A percentile compares a stretch with the other conserved stretches of the same genome.
Conservation (phyloP, 2,113 vertebrate species). For the Papio anubis region DNA sequence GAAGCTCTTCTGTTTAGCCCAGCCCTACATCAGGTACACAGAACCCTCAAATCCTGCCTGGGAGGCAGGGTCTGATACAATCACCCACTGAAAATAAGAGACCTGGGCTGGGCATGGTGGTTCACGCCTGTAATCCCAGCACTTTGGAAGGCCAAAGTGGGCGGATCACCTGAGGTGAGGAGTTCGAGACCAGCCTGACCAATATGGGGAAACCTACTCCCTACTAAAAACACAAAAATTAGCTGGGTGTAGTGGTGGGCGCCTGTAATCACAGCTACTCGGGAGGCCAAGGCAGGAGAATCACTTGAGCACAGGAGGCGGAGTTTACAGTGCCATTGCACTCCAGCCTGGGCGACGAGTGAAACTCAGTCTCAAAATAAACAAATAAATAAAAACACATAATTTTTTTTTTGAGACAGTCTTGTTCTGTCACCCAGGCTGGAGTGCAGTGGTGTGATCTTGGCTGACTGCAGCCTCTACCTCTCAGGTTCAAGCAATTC, state of each 20-base stretch:
- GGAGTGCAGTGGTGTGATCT: no score
- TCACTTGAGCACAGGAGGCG: neutral
- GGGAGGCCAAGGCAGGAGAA: neutral
- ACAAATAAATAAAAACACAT: no score
- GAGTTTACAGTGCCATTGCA: neutral
- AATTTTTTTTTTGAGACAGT: no score
- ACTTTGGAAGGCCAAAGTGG: neutral
- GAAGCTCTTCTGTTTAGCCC: neutral
- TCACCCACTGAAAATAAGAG: neutral
- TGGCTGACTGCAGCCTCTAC: no score
- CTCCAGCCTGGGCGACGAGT: no score
- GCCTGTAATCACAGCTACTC: neutral
- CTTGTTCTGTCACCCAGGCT: no score
- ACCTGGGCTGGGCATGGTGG: no score
- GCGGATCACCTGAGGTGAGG: neutral
- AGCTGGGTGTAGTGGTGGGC: neutral
- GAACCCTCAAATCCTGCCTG: neutral
- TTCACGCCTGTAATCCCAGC: neutral
- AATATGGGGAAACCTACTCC: neutral
- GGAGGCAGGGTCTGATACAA: neutral
- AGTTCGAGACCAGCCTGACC: neutral
- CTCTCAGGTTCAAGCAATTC: no score
- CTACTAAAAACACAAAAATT: neutral
- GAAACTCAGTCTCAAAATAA: no score
- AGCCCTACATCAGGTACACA: rapidly evolving